Evolutionary conservation across 2,113 vertebrate species (phyloP), one percentile per base, ranked within the genome.

Genomic region (Callipepla squamata): DNA sequence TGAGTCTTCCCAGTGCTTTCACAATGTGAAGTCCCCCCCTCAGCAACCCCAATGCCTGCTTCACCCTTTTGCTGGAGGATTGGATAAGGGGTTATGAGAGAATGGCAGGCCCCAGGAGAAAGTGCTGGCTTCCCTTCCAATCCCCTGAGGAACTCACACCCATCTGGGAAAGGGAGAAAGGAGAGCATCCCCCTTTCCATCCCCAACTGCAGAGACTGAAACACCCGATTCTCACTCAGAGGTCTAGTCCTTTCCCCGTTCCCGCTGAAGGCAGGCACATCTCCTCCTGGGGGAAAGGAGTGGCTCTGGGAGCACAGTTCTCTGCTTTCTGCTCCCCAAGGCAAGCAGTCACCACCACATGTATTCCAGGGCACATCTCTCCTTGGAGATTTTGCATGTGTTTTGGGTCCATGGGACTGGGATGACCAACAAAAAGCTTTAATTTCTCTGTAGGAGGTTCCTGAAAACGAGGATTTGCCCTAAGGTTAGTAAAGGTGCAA

Each of bases 1-100:
- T 0, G 0, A 32, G 7, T 55, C 1, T 0, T 44, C 5, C 10
- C 7, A 1, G 1, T 0, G 0, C 3, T 70, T 21, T 18, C 23
- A 40, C 1, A 0, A 15, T 2, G 0, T 17, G 20, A 26, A 9
- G 17, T 42, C 4, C 2, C 3, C 4, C 51, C 11, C 15, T 42
- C 30, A 44, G 4, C 0, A 0, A 7, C 9, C 4, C 20, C 5
- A 17, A 22, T 0, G 0, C 6, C 55, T 62, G 4, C 30, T 69
- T 74, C n/a, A 34, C 3, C 7, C 9, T 3, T 0, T 47, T 84
- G 38, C 10, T 55, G 25, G 6, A 17, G 7, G 15, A 3, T 1
- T 59, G 12, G 11, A 6, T 42, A n/a, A 36, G 2, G 5, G 3
- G 6, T 3, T 23, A 26, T n/a, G 22, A 55, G 9, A 25, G 80